Percentiles rank a stretch among this genome's conserved stretches.
Conservation (phyloP, 2,113 vertebrate genomes). For the Stigmatopora nigra region DNA sequence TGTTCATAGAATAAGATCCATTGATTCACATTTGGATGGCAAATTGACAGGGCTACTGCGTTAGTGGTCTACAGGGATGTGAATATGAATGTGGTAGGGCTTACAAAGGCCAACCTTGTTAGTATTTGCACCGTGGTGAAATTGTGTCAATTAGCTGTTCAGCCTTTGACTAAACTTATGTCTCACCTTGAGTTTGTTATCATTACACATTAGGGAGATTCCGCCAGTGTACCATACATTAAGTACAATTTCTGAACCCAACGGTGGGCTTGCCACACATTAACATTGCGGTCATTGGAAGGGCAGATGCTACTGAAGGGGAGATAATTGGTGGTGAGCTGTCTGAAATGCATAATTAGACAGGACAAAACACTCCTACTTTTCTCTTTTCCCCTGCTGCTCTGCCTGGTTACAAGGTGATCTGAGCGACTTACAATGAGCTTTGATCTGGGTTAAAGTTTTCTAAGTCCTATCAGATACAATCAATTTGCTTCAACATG, state of each 20-base stretch:
- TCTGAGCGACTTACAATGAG: conserved; percentile 62
- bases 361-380: conserved; percentile 66
- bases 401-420: conserved; percentile 51
- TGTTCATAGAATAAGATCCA: not conserved
- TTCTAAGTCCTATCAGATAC: conserved; percentile 65
- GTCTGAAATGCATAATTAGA: conserved; percentile 77
- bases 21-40: not conserved
- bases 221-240: conserved; percentile 49
- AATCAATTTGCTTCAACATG: conserved; percentile 69
- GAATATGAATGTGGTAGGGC: conserved; percentile 18
- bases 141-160: conserved; percentile 24
- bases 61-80: conserved; percentile 8
- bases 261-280: conserved; percentile 58
- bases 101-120: conserved; percentile 27
- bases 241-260: conserved; percentile 41
- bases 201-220: conserved; percentile 40
- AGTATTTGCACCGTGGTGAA: conserved; percentile 30
- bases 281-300: conserved; percentile 66
- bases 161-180: conserved; percentile 22
- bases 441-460: conserved; percentile 73
- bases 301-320: conserved; percentile 71
- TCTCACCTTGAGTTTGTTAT: conserved; percentile 49
- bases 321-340: conserved; percentile 72
- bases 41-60: conserved; percentile 14
- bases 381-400: conserved; percentile 43